Evolutionary conservation across 2,888 invertebrate genomes (phyloP).

Genomic region (Erebia palarica): DNA sequence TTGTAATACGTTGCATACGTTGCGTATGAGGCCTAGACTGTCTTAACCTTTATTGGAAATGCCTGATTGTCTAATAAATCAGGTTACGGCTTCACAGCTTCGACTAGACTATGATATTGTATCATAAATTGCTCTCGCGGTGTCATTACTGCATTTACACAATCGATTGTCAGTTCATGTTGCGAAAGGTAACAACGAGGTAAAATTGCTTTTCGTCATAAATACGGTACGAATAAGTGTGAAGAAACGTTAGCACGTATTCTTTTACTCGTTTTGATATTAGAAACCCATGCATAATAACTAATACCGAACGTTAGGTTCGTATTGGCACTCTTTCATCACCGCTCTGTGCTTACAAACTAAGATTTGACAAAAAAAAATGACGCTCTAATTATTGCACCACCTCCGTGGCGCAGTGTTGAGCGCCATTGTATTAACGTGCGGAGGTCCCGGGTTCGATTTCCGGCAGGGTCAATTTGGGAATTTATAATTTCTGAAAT

Average conservation of each 20-base stretch:
- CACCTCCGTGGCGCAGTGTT: too few relatives aligned
- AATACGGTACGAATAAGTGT: slow-evolving; percentile 45
- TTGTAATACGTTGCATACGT: too few relatives aligned
- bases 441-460: too few relatives aligned
- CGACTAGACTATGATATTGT: slow-evolving; percentile 35
- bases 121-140: slow-evolving; percentile 54
- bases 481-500: too few relatives aligned
- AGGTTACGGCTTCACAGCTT: slow-evolving; percentile 34
- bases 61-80: slow-evolving; percentile 29
- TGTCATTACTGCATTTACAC: slow-evolving; percentile 72
- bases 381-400: too few relatives aligned
- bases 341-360: not conserved
- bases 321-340: not conserved
- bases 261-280: slow-evolving; percentile 6
- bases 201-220: slow-evolving; percentile 75
- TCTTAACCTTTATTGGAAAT: slow-evolving; percentile 7
- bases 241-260: slow-evolving; percentile 16
- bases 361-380: too few relatives aligned
- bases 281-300: not conserved
- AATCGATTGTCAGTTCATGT: slow-evolving; percentile 71
- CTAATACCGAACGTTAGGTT: not conserved
- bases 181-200: slow-evolving; percentile 69
- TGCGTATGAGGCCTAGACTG: too few relatives aligned
- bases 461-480: too few relatives aligned
- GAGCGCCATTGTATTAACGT: too few relatives aligned